Base-by-base conservation (phyloP, 1,140 invertebrate species). In the Geopemphigus sp. region DNA sequence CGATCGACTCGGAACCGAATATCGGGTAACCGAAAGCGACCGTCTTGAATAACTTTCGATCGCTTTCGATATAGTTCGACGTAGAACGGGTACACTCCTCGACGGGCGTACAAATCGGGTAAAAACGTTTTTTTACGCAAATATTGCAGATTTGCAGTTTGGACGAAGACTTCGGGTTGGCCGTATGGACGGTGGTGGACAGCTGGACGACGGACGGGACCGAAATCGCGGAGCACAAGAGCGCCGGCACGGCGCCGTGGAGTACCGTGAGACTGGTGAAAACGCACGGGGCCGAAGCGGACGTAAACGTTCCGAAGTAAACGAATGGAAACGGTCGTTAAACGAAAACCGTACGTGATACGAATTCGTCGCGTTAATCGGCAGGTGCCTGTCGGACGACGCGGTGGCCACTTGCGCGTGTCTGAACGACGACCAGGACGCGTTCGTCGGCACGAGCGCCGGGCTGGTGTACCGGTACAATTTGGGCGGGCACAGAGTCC, bases 291-390 rank as follows among this genome's bases (percentile, higher is more conserved):
- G 6, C 61, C 15, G 19, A n/a, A 14, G 45, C 56, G 15, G 17
- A 24, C 14, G 61, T 63, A 61, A 50, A 78, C 45, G n/a, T 78
- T 12, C 74, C 74, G 12, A 78, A 22, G 74, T 78, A 78, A 50
- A 12, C 12, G 32, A n/a, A n/a, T n/a, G n/a, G n/a, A n/a, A n/a
- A n/a, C n/a, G n/a, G n/a, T n/a, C n/a, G n/a, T n/a, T n/a, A n/a
- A n/a, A n/a, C n/a, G n/a, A n/a, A n/a, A n/a, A n/a, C n/a, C n/a
- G n/a, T n/a, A n/a, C n/a, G n/a, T n/a, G n/a, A n/a, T n/a, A n/a
- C n/a, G n/a, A n/a, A n/a, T n/a, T n/a, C 32, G 32, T 39, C 32
- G 32, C 32, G 32, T 39, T 8, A 3, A 8, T 8, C 32, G 3
- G 32, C 5, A 66, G 72, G 56, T 24, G 24, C 14, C 14, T 78